Conservation (phyloP, 2,888 invertebrate genomes). For the Metalampra italica region DNA sequence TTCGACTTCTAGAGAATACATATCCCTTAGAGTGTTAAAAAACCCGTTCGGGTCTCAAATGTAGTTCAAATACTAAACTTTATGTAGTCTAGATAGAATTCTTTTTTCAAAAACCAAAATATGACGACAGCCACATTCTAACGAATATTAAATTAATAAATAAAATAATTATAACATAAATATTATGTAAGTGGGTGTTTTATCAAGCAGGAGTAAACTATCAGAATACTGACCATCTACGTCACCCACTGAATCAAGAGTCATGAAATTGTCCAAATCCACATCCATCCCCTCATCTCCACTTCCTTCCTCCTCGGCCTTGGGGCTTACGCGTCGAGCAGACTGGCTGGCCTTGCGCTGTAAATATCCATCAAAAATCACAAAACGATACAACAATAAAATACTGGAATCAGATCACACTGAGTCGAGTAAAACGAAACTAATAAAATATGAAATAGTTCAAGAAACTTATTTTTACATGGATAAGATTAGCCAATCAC, state of each 20-base stretch:
- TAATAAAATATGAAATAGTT: neutral
- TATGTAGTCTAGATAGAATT: too few species aligned
- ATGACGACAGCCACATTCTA: too few species aligned
- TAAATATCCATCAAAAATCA: conserved; percentile 5
- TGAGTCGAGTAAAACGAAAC: neutral
- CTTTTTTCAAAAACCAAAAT: too few species aligned
- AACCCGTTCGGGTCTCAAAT: too few species aligned
- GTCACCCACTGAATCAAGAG: conserved; percentile 92
- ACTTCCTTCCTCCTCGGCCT: conserved; percentile 81
- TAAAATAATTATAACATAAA: neutral
- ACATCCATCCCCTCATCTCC: conserved; percentile 86
- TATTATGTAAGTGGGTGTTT: neutral
- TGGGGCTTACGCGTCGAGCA: conserved; percentile 63
- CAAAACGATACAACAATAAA: neutral
- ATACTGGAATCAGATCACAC: too few species aligned
- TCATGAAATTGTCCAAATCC: conserved; percentile 91
- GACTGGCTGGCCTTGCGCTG: conserved; percentile 49
- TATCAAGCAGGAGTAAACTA: too few species aligned
- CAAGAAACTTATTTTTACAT: neutral
- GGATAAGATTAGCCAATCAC: conserved; percentile 45
- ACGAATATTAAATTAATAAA: neutral
- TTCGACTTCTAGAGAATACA: conserved; percentile 74
- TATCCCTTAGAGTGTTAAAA: too few species aligned
- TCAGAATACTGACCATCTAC: conserved; percentile 80
- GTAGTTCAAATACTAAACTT: too few species aligned